Evolutionary conservation across 30 jellyfish, hydroid and myxozoan genomes (phyloP), one percentile per base, ranked within the genome.

Genomic region (Turritopsis rubra): DNA sequence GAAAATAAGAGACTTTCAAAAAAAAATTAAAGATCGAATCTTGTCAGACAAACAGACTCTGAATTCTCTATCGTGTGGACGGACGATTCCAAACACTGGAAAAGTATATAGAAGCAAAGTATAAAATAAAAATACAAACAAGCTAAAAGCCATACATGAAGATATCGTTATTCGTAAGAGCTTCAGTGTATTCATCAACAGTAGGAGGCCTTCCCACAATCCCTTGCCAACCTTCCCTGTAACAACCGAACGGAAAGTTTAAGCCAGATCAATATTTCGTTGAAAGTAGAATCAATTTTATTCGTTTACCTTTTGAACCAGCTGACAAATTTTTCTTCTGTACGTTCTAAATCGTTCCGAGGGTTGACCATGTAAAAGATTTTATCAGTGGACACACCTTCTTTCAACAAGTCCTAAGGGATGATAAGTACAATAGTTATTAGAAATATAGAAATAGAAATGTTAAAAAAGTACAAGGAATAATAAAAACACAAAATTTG

Each of bases 171-270:
- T 89, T 89, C 53, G 86, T 83, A 29, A 94, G 83, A 1, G 97
- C 99, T 27, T 68, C 68, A 60, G 65, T 83, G 88, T 83, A 94
- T 81, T 94, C 97, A 21, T 79, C 86, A 26, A 77, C 93, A 1
- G 99, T 41, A 4, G 99, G 99, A 21, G 96, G 81, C 31, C 89
- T 53, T 3, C 95, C 95, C 54, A 86, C 87, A 20, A 89, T 79
- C 1, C 99, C 99, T 21, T 0, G 52, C 99, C 99, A 94, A 26
- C 93, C 92, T 20, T 85, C 87, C 66, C 98, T 93, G 65, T 19
- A 85, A n/a, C n/a, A n/a, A n/a, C n/a, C n/a, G n/a, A n/a, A n/a
- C n/a, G n/a, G n/a, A n/a, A n/a, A n/a, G n/a, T n/a, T n/a, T n/a
- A n/a, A n/a, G n/a, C n/a, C n/a, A n/a, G n/a, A n/a, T n/a, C n/a